phyloP scores from a whole-genome alignment of 2,113 vertebrate species.

The Actenoides lindsayi region DNA sequence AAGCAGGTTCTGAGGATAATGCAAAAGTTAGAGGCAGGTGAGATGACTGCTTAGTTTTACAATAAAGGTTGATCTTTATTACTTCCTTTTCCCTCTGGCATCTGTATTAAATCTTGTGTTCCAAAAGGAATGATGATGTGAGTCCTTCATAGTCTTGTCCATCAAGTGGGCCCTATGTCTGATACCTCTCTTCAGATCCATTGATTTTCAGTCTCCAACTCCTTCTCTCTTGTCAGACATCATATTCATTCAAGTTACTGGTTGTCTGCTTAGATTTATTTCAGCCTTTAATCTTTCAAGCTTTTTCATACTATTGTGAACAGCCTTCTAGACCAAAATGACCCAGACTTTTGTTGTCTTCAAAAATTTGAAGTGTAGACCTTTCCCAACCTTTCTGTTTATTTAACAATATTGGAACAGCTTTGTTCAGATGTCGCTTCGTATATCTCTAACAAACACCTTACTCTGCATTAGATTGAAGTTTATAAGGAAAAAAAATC shows the following conservation, averaged over 20 bases:
- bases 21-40: background rate
- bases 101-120: background rate
- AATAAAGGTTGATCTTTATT: background rate
- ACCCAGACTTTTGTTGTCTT: background rate
- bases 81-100: background rate
- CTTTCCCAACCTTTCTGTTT: background rate
- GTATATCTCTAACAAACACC: background rate
- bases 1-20: accelerated
- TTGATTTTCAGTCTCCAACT: background rate
- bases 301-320: background rate
- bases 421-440: background rate
- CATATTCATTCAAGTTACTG: background rate
- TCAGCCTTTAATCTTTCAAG: background rate
- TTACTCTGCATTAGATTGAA: background rate
- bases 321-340: background rate
- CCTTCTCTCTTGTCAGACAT: background rate
- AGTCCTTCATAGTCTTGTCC: background rate
- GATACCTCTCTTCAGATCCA: background rate
- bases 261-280: background rate
- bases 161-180: background rate
- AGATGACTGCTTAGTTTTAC: background rate
- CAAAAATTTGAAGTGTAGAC: background rate
- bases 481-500: background rate
- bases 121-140: background rate
- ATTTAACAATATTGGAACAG: background rate